Evolutionary conservation across 2,888 invertebrate species (phyloP), one percentile per base, ranked within the genome.

Genomic region (Norana najaformis): DNA sequence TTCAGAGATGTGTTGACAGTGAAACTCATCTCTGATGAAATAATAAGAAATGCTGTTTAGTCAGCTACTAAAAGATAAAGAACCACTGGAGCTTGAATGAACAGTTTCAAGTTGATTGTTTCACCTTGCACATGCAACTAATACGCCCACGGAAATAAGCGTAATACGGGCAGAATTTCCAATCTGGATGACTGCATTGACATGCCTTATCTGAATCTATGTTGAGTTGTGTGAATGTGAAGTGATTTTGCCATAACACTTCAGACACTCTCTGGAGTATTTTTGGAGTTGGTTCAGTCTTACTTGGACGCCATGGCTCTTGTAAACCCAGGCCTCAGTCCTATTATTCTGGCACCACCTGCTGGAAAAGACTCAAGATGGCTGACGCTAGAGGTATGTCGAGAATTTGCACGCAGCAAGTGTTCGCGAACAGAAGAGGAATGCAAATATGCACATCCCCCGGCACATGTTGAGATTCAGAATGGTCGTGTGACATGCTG

Each of bases 391-490:
- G 99, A 99, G 96, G 99, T 99, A 95, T 95, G 96, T 93, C 97
- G 99, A 94, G 99, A 99, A 96, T 99, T 98, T 96, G 99, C 99
- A 96, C 97, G 99, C 96, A 99, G 98, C 96, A 99, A 99, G 96
- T 99, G 99, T 96, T 98, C 98, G 94, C 97, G 99, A 95, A 98
- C 98, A 93, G 99, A 99, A 96, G 93, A 93, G 88, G 99, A 99
- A 96, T 99, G 99, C 97, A 99, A 99, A 96, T 99, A 99, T 96
- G 99, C 99, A 93, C 99, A 99, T 96, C 99, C 99, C 92, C 99
- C 99, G 93, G 97, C 98, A 94, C 99, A 99, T 96, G 99, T 99
- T 94, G 99, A 99, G 96, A 98, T 99, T 95, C 99, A 99, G 96
- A 99, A 99, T 96, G 99, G 99, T 95, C 97, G 99, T 95, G 99